phyloP scores from a whole-genome alignment of 1,140 invertebrate species.

The Meloidogyne chitwoodi region DNA sequence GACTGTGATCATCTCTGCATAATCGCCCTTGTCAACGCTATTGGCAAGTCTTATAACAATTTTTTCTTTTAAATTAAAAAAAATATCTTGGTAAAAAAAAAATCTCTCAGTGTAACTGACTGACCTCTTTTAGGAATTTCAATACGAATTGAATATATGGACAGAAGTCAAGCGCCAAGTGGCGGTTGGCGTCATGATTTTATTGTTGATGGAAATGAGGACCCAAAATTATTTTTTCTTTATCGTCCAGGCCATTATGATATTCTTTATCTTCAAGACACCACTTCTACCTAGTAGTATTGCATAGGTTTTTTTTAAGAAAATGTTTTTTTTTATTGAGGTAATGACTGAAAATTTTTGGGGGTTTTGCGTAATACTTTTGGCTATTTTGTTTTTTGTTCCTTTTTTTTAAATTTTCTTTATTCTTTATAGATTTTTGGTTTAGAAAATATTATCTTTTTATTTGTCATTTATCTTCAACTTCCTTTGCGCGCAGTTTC shows the following conservation, averaged over 20 bases:
- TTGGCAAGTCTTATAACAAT: slow-evolving; percentile 24
- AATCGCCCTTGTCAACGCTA: slow-evolving; percentile 48
- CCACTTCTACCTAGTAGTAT: not conserved
- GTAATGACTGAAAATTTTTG: too few species aligned
- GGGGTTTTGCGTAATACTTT: too few species aligned
- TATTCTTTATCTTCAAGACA: slow-evolving; percentile 27
- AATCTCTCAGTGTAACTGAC: not conserved
- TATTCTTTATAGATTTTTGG: too few species aligned
- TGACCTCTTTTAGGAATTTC: slow-evolving; percentile 29
- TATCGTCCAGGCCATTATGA: slow-evolving; percentile 51
- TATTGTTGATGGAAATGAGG: slow-evolving; percentile 15
- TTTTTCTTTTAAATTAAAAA: too few species aligned
- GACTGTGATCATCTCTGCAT: slow-evolving; percentile 46
- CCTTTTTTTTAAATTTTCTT: too few species aligned
- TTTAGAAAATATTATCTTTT: too few species aligned
- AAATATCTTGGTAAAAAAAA: not conserved
- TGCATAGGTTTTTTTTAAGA: not conserved
- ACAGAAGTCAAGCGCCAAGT: slow-evolving; percentile 41
- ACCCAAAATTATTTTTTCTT: slow-evolving; percentile 39
- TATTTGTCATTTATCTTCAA: too few species aligned
- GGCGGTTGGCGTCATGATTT: slow-evolving; percentile 52
- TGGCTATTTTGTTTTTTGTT: too few species aligned
- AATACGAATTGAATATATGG: slow-evolving; percentile 52
- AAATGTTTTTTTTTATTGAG: too few species aligned
- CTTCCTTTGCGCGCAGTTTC: too few species aligned